These are phyloP conservation scores for Chromoteleia sp. DNA, from an alignment of 2,888 invertebrate genomes.

Conservation along the genomic window DNA sequence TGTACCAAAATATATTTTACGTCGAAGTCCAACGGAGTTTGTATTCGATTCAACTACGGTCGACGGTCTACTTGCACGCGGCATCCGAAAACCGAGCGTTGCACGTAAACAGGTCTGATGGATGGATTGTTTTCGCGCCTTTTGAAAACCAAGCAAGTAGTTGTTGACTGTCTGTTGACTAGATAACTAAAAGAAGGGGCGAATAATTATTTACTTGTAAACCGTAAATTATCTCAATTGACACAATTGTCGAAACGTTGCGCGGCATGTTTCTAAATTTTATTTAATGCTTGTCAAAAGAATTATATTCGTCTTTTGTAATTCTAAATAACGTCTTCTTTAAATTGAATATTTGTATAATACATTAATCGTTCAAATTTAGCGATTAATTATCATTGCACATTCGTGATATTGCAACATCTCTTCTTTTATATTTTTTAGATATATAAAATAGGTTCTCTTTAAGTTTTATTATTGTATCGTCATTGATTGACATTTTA, in stretches of 20 bases:
- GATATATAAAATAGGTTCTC: no score
- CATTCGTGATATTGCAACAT: no score
- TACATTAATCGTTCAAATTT: no score
- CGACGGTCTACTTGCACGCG: slow-evolving; percentile 44
- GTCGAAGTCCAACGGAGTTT: slow-evolving; percentile 48
- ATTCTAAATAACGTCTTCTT: no score
- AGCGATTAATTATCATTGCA: no score
- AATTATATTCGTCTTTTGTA: no score
- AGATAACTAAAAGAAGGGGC: slow-evolving; percentile 45
- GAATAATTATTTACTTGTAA: slow-evolving; percentile 50
- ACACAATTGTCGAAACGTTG: not conserved
- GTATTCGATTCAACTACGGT: slow-evolving; percentile 56
- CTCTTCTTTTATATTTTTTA: no score
- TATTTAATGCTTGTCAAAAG: no score
- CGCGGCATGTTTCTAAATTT: no score
- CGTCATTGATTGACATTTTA: no score
- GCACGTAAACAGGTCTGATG: slow-evolving; percentile 76
- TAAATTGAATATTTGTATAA: no score
- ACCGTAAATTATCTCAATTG: not conserved
- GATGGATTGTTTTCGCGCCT: slow-evolving; percentile 79
- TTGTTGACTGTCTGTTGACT: slow-evolving; percentile 70
- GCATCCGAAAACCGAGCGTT: slow-evolving; percentile 51
- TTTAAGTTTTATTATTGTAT: no score
- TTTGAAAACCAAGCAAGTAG: slow-evolving; percentile 69
- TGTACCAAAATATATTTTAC: slow-evolving; percentile 60